Evolutionary conservation across 1,140 invertebrate species (phyloP), one percentile per base, ranked within the genome.

Genomic region (Nasonia giraulti): DNA sequence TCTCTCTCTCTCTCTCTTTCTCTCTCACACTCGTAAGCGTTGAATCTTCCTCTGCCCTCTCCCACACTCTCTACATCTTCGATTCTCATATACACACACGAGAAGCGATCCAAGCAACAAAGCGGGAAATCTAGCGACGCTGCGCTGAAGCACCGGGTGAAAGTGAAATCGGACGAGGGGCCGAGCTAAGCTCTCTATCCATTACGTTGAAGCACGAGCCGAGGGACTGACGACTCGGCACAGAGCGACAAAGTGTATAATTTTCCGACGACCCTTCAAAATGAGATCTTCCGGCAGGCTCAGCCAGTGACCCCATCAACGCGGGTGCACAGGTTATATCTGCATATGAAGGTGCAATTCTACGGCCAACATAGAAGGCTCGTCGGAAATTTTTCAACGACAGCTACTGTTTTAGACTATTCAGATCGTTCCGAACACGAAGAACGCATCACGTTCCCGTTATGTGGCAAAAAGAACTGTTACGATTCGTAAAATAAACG

Each of bases 181-280:
- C 17, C 11, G 20, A 71, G 31, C 14, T 10, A 44, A 6, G 3
- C 20, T 20, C 7, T 78, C 50, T 17, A 50, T 62, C 50, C 76
- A 66, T 78, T 66, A 17, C 76, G 20, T 8, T 77, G 4, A 37
- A 37, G 14, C 73, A 75, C 31, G 31, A 20, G n/a, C 44, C 44
- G 40, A 31, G 31, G 12, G 50, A 79, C 55, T 33, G 68, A 66
- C 37, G 44, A 50, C 74, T 76, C 62, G 78, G 62, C 23, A 76
- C 40, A 76, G 31, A 76, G 66, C 31, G 23, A n/a, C 62, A 33
- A 69, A 44, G 62, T 80, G 66, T 66, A 80, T 80, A 69, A 80
- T 80, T 80, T 69, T 55, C 77, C 27, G 55, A 31, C n/a, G 55
- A 66, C 55, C 55, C 77, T 79, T 79, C 55, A 79, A 79, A 79